Evolutionary conservation across 2,113 vertebrate genomes (phyloP).

Genomic region (Hyaena hyaena): DNA sequence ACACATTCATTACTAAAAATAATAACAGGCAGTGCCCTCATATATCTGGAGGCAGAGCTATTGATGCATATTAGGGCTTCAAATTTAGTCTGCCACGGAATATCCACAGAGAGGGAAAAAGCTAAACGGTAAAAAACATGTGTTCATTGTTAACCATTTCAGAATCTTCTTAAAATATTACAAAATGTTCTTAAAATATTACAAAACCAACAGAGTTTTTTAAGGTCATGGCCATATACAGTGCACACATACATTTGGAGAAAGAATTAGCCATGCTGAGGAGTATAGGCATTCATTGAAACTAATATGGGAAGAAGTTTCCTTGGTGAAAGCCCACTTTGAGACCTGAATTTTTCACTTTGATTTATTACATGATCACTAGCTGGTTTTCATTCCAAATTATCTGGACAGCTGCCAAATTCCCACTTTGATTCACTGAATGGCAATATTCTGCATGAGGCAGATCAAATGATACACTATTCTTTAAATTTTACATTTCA

Average conservation of each 20-base stretch:
- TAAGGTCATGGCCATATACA: not conserved
- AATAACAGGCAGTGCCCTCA: not conserved
- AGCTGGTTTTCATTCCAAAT: constrained; percentile 10
- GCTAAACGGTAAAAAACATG: not conserved
- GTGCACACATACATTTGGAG: not conserved
- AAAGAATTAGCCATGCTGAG: constrained; percentile 32
- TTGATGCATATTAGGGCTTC: not conserved
- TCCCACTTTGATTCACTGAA: not conserved
- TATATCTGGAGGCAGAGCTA: not conserved
- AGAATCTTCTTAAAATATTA: constrained; percentile 48
- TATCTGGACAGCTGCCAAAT: not conserved
- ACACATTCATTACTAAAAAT: not conserved
- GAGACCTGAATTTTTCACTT: not conserved
- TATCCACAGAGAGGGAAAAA: not conserved
- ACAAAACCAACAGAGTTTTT: not conserved
- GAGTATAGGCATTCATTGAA: not conserved
- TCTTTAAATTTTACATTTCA: not conserved
- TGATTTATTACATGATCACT: not conserved
- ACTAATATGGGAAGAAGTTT: not conserved
- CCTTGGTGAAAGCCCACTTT: not conserved
- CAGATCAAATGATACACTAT: not conserved
- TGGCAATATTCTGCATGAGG: not conserved
- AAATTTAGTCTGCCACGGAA: not conserved
- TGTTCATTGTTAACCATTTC: not conserved
- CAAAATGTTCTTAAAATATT: constrained; percentile 48